These are phyloP conservation scores for Drosophila miranda DNA, from an alignment of 1,140 invertebrate genomes.

Conservation along the genomic window DNA sequence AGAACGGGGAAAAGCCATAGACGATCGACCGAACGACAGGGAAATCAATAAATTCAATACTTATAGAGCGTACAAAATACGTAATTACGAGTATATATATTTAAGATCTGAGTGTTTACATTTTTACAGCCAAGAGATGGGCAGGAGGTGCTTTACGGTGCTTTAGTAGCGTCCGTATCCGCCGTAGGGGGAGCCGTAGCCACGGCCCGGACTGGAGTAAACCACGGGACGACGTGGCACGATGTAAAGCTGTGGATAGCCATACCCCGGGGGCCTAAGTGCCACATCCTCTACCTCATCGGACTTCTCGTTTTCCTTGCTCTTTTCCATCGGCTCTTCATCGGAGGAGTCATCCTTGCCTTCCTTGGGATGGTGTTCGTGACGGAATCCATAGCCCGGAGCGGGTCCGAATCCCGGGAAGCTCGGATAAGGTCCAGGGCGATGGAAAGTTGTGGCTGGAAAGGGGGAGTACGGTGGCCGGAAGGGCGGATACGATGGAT, in stretches of 20 bases:
- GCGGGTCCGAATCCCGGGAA: slow-evolving; percentile 9
- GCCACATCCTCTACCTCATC: slow-evolving; percentile 25
- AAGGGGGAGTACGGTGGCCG: slow-evolving; percentile 40
- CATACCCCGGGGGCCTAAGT: slow-evolving; percentile 29
- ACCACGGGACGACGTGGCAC: slow-evolving; percentile 32
- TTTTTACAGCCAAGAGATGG: background rate
- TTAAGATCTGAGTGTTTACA: background rate
- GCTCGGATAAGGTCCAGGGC: background rate
- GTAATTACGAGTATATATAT: background rate
- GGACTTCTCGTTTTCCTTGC: background rate
- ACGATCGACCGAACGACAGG: slow-evolving; percentile 9
- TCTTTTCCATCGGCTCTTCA: background rate
- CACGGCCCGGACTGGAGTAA: slow-evolving; percentile 27
- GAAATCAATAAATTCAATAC: slow-evolving; percentile 22
- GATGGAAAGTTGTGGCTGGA: slow-evolving; percentile 11
- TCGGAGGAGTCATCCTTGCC: slow-evolving; percentile 18
- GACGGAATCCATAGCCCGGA: slow-evolving; percentile 6
- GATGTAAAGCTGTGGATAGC: slow-evolving; percentile 42
- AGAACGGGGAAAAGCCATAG: slow-evolving; percentile 34
- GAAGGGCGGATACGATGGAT: slow-evolving; percentile 26
- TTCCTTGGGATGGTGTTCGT: slow-evolving; percentile 2
- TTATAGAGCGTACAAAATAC: slow-evolving; percentile 4
- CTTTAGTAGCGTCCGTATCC: slow-evolving; percentile 40
- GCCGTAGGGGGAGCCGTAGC: slow-evolving; percentile 49
- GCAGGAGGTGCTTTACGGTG: background rate